Conservation (phyloP, 1,140 invertebrate genomes). For the Oedothorax gibbosus region DNA sequence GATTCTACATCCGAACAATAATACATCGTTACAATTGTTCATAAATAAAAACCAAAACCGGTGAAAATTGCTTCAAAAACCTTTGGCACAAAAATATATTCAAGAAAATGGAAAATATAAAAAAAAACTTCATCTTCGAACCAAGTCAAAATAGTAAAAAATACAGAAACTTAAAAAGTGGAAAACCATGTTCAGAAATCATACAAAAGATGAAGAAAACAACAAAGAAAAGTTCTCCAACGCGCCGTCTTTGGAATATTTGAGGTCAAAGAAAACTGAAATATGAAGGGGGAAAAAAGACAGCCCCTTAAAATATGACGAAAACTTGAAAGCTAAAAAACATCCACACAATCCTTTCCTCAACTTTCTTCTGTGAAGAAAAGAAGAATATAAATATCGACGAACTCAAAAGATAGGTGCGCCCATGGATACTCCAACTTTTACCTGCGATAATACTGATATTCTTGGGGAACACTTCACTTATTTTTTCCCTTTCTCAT, state of each 20-base stretch:
- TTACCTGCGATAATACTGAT: no score
- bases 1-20: no score
- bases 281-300: constrained; percentile 13
- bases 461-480: constrained; percentile 20
- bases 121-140: constrained; percentile 20
- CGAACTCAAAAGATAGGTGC: constrained; percentile 16
- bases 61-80: neutral
- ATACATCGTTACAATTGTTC: no score
- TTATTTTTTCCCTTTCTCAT: constrained; percentile 8
- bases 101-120: neutral
- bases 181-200: constrained; percentile 38
- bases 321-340: neutral
- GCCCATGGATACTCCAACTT: no score
- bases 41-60: no score
- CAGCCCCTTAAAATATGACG: constrained; percentile 9
- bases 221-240: constrained; percentile 7
- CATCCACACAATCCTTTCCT: constrained; percentile 29
- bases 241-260: constrained; percentile 6
- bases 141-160: neutral
- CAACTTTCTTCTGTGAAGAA: constrained; percentile 1
- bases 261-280: constrained; percentile 24
- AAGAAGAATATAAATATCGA: constrained; percentile 37
- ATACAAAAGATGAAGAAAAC: constrained; percentile 24
- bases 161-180: constrained; percentile 24
- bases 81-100: neutral